Base-by-base conservation (phyloP, 2,888 invertebrate species). In the Plagodis pulveraria region DNA sequence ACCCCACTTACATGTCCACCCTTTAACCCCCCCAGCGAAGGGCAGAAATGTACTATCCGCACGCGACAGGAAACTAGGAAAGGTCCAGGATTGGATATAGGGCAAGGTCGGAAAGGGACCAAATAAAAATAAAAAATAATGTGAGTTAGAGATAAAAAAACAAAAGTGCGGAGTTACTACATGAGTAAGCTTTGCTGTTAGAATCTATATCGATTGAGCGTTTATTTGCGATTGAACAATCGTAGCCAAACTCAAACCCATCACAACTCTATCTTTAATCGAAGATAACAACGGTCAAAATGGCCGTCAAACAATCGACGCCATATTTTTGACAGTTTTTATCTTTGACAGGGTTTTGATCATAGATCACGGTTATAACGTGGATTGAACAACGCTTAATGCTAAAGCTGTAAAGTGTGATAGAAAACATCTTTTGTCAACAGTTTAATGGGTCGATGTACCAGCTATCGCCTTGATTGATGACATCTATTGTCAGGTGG, bases 401-500 rank as follows among this genome's bases (percentile, higher is more conserved):
- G 60, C 56, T 52, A 36, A 61, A 61, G 60, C 60, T 61, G 56
- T 61, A 56, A 61, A 61, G 45, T 56, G 60, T 61, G 56, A 61
- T 56, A 61, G 58, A 58, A 82, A 83, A 81, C 82, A 78, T 81
- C 83, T 86, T 84, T 87, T 87, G 85, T 87, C 77, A 74, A 67
- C 78, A 77, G 77, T 77, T 75, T 79, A 85, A 84, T 82, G 80
- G 83, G 77, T 79, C 76, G 80, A 73, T 82, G 81, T 81, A 75
- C 67, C 72, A 49, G 61, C 61, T 66, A 65, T 67, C 60, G 61
- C 57, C 58, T 80, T 91, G 91, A 91, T 92, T 90, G 91, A 91
- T 92, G 89, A 83, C 76, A 72, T 77, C 83, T 85, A 87, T 87
- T 87, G 87, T 87, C 87, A 86, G 86, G 84, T 86, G 74, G 77